Percentiles rank a stretch among this genome's conserved stretches.
phyloP scores from a whole-genome alignment of 2,113 vertebrate species.

The Motacilla alba region DNA sequence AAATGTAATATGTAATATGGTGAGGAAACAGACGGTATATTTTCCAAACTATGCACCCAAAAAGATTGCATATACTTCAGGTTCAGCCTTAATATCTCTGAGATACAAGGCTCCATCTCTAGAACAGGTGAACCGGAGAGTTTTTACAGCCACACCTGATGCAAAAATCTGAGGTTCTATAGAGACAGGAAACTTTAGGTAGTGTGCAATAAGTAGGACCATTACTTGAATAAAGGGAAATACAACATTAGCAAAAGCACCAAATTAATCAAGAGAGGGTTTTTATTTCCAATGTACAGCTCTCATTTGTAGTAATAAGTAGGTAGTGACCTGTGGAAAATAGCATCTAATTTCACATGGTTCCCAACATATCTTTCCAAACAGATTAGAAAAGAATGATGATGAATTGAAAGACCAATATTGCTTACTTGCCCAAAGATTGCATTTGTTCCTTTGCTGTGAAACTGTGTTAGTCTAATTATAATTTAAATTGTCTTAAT shows the following conservation, averaged over 20 bases:
- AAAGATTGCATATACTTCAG: background rate
- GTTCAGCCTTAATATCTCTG: background rate
- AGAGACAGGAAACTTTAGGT: background rate
- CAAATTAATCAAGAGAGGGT: background rate
- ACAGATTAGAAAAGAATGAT: background rate
- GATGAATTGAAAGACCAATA: background rate
- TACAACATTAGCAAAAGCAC: background rate
- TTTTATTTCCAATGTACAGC: background rate
- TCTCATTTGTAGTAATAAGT: background rate
- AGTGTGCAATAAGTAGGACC: background rate
- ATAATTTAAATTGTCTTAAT: background rate
- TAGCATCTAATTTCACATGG: fast-evolving
- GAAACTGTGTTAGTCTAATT: background rate
- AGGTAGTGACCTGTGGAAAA: background rate
- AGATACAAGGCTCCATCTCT: background rate
- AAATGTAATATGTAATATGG: background rate
- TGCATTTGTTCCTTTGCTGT: background rate
- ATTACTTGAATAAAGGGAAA: background rate
- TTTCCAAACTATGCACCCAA: background rate
- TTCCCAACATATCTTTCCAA: background rate
- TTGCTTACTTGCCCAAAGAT: background rate
- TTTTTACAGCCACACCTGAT: background rate
- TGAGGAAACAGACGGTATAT: background rate
- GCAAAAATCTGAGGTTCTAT: background rate
- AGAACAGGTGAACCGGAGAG: fast-evolving